Base-by-base conservation (phyloP, 2,888 invertebrate species). In the Stegana nigrithorax region DNA sequence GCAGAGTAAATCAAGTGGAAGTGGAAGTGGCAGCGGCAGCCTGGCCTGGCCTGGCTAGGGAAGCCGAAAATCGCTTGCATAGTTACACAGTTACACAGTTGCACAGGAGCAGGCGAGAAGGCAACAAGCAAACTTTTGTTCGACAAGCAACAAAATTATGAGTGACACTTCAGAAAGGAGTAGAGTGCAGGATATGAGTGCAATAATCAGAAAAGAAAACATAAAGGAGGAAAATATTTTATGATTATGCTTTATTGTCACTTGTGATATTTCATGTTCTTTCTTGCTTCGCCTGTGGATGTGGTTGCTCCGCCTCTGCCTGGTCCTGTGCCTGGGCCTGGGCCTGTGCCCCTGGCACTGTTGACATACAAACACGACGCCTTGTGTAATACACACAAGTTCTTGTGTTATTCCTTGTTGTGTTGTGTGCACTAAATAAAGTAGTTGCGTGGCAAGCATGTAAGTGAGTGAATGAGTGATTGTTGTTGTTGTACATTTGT, bases 361-460 rank as follows among this genome's bases (percentile, higher is more conserved):
- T 75, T 75, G 77, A 75, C 78, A 77, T 66, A 77, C 64, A 71
- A 71, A 67, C 59, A 64, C n/a, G n/a, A 71, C 66, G 68, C 67
- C 73, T 67, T 65, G 62, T 69, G 69, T 65, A 59, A 47, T 32
- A 42, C 58, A 44, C 64, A 62, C n/a, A n/a, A n/a, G n/a, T 69
- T 67, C 62, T 64, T 66, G 59, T 62, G 73, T 67, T 67, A 71
- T 71, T 57, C 61, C 51, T 64, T 62, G 62, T 60, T 55, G 61
- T 60, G 14, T 45, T 5, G 10, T 6, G n/a, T 39, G 39, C 39
- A 39, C n/a, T n/a, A n/a, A n/a, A n/a, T n/a, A n/a, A n/a, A n/a
- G n/a, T n/a, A n/a, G n/a, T n/a, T n/a, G n/a, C n/a, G n/a, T 36
- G 36, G 39, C 39, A n/a, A n/a, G 10, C 10, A 29, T 10, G 10